Evolutionary conservation across 2,797 vertebrate species (phyloP).

Genomic region (Selene dorsalis): DNA sequence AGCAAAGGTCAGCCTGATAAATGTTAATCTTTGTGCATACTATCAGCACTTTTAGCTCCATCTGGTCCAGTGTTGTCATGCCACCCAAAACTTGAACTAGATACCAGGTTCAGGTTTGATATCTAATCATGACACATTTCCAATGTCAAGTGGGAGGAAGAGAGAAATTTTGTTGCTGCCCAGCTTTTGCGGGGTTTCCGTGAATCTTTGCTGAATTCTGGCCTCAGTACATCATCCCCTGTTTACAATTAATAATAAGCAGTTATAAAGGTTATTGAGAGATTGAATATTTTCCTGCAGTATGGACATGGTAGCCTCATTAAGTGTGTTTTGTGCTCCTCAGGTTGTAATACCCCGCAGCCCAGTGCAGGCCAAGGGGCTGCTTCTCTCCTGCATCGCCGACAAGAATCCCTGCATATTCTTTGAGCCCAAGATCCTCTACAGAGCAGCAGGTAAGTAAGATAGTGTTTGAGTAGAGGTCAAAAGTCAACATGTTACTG

Average conservation of each 20-base stretch:
- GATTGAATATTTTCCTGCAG: neutral
- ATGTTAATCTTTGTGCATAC: constrained; percentile 62
- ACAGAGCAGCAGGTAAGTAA: constrained; percentile 92
- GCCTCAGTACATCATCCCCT: neutral
- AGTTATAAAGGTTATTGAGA: neutral
- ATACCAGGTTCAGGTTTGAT: constrained; percentile 7
- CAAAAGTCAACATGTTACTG: neutral
- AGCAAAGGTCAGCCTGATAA: constrained; percentile 76
- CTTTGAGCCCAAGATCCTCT: constrained; percentile 99
- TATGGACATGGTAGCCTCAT: neutral
- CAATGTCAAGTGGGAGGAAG: neutral
- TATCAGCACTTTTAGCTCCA: constrained; percentile 35
- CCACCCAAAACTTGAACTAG: constrained; percentile 7
- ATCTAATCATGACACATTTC: constrained; percentile 1
- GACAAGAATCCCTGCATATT: constrained; percentile 98
- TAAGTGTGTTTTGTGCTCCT: constrained; percentile 27
- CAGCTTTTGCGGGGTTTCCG: neutral
- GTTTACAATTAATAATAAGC: neutral
- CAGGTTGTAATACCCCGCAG: constrained; percentile 96
- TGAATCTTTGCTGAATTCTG: neutral
- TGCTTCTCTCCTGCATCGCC: constrained; percentile 94
- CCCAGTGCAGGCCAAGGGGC: constrained; percentile 95
- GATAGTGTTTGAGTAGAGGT: constrained; percentile 16
- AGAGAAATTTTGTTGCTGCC: neutral
- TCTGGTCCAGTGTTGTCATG: constrained; percentile 24